Evolutionary conservation across 2,113 vertebrate genomes (phyloP), one percentile per base, ranked within the genome.

Genomic region (Amblyopsis rosae): DNA sequence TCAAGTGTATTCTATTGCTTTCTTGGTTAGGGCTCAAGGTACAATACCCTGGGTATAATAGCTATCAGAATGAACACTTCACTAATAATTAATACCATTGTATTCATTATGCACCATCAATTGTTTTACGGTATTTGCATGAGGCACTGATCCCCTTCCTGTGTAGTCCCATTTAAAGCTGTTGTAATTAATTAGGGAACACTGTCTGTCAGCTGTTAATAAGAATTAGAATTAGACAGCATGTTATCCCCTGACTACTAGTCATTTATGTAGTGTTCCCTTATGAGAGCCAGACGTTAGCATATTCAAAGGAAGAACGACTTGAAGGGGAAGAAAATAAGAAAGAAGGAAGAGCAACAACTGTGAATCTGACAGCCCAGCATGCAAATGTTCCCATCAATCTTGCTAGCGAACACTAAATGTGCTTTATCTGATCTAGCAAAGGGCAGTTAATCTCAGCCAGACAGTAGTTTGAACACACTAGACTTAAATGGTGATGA

Each of bases 341-440:
- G 54, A 53, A 51, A 72, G 72, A 60, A 67, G 2, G 56, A 78
- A 60, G 59, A 63, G 33, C 64, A 60, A 75, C 57, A 70, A 67
- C 12, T 16, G 65, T 48, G 62, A 75, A 83, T 83, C 51, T 76
- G 82, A 87, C 77, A 83, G 82, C 63, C 60, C 15, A 51, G 72
- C 73, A 86, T 86, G 86, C 70, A 86, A 86, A 89, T 88, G 82
- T 83, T 67, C 9, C 63, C 77, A 86, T 88, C 82, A 51, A 82
- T 90, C 83, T 85, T 86, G 62, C 60, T 46, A 58, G 65, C 54
- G 65, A 87, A 77, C 82, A 86, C 70, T 57, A 70, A 82, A 62
- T 75, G 77, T 69, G 79, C 76, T 80, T 83, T 75, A 86, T 80
- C 79, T 86, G 82, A 69, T 80, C 78, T 58, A 69, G 70, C 73